Conservation (phyloP, 2,888 invertebrate genomes). For the Agriopis leucophaearia region DNA sequence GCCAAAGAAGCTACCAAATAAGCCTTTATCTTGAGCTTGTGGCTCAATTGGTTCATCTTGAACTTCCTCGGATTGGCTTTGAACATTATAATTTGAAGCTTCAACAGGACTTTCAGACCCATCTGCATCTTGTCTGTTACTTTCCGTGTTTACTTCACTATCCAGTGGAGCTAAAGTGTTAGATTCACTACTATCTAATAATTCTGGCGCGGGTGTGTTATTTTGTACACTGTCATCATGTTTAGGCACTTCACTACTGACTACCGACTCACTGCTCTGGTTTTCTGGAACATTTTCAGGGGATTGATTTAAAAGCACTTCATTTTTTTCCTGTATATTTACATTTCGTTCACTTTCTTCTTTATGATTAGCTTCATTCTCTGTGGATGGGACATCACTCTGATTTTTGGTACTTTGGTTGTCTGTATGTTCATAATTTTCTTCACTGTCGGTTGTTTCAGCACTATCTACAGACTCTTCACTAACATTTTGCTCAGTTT, state of each 20-base stretch:
- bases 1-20: slow-evolving; percentile 23
- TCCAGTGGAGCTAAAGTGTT: slow-evolving; percentile 52
- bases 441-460: slow-evolving; percentile 2
- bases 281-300: slow-evolving; percentile 41
- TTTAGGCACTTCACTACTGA: slow-evolving; percentile 53
- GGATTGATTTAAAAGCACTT: slow-evolving; percentile 25
- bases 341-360: slow-evolving; percentile 29
- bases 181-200: slow-evolving; percentile 55
- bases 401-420: slow-evolving; percentile 1
- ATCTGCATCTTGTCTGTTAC: slow-evolving; percentile 8
- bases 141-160: slow-evolving; percentile 20
- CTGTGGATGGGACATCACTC: not conserved
- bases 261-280: slow-evolving; percentile 45
- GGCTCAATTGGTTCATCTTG: slow-evolving; percentile 3
- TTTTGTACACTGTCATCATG: slow-evolving; percentile 54
- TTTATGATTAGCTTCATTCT: slow-evolving; percentile 19
- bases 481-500: slow-evolving; percentile 15
- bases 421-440: not conserved
- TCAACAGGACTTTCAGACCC: slow-evolving; percentile 20
- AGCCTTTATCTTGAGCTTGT: slow-evolving; percentile 3
- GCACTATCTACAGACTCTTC: slow-evolving; percentile 4
- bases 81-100: slow-evolving; percentile 18
- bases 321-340: slow-evolving; percentile 10
- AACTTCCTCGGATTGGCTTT: slow-evolving; percentile 15
- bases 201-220: slow-evolving; percentile 49